These are phyloP conservation scores for Hedya salicella DNA, from an alignment of 2,888 invertebrate species.

Conservation along the genomic window DNA sequence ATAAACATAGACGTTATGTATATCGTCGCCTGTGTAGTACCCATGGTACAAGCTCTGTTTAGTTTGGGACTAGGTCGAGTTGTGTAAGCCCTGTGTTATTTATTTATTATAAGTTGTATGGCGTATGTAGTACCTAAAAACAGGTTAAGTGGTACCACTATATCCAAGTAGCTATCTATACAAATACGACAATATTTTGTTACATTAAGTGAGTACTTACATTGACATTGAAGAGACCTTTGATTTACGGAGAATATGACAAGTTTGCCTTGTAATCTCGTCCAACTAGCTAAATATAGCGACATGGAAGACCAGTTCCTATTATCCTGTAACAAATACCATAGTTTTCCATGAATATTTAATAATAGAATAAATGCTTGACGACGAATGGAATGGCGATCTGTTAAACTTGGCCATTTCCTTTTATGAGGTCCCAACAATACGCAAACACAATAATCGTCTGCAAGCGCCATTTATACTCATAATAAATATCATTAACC, in stretches of 20 bases:
- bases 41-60: too few species aligned
- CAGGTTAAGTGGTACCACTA: too few species aligned
- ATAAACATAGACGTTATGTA: too few species aligned
- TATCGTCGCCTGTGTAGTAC: too few species aligned
- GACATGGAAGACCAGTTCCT: constrained; percentile 22
- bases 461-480: constrained; percentile 45
- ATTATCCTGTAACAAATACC: background rate
- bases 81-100: too few species aligned
- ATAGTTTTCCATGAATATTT: background rate
- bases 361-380: background rate
- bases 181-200: background rate
- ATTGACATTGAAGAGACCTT: constrained; percentile 31
- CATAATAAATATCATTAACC: constrained; percentile 48
- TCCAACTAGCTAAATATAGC: constrained; percentile 29
- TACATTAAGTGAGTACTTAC: background rate
- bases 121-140: too few species aligned
- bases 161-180: background rate
- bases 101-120: too few species aligned
- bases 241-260: constrained; percentile 26
- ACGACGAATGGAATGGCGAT: background rate
- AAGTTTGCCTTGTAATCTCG: constrained; percentile 37
- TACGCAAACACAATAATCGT: constrained; percentile 44
- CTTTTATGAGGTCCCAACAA: constrained; percentile 44
- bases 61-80: too few species aligned
- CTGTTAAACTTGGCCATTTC: constrained; percentile 1